Conservation (phyloP, 2,797 vertebrate genomes). For the Netta rufina region DNA sequence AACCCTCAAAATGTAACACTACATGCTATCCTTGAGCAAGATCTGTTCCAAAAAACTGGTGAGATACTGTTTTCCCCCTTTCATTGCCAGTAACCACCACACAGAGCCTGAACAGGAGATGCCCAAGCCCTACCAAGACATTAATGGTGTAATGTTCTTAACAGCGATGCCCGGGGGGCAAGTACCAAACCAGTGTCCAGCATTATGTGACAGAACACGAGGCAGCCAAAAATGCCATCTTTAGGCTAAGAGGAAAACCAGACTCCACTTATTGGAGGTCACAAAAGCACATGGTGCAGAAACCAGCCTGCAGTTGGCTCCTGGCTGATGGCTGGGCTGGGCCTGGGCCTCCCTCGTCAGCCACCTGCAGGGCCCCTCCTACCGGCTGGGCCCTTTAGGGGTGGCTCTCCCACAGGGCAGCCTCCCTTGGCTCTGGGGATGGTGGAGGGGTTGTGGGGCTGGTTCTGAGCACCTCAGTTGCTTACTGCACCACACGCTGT, state of each 20-base stretch:
- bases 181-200: background rate
- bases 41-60: background rate
- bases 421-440: background rate
- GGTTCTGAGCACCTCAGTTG: rapidly evolving
- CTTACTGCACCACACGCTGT: background rate
- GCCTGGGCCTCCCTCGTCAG: background rate
- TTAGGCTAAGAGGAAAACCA: background rate
- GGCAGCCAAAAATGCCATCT: background rate
- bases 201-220: background rate
- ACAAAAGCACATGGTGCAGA: background rate
- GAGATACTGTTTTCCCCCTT: background rate
- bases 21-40: background rate
- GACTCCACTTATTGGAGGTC: background rate
- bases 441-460: background rate
- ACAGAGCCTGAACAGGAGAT: background rate
- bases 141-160: background rate
- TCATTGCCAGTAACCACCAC: background rate
- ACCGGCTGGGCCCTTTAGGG: background rate
- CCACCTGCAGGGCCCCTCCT: too few species aligned
- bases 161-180: background rate
- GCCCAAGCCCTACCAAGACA: background rate
- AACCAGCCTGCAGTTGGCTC: background rate
- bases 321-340: background rate
- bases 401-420: too few species aligned
- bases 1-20: too few species aligned